Evolutionary conservation across 2,113 vertebrate species (phyloP).

Genomic region (rat (Rattus norvegicus)): DNA sequence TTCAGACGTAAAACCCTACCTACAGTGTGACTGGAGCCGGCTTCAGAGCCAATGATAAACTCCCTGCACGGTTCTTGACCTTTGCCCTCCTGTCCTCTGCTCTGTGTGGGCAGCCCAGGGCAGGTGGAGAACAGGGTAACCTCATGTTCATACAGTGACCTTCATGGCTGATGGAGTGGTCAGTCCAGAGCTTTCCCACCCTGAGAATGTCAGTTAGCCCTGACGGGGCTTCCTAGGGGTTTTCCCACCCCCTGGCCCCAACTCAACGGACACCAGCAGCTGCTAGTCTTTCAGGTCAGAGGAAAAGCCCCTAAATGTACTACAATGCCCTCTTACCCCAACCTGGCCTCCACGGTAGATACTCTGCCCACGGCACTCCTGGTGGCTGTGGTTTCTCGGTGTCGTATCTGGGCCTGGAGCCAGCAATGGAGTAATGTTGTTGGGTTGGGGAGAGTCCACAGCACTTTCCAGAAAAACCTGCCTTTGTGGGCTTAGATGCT

Average conservation of each 20-base stretch:
- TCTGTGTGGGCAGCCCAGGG: neutral
- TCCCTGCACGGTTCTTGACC: neutral
- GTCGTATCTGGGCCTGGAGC: neutral
- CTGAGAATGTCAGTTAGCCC: constrained; percentile 57
- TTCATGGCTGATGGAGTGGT: neutral
- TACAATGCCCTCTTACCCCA: constrained; percentile 15
- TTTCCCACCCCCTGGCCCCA: constrained; percentile 66
- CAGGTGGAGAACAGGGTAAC: neutral
- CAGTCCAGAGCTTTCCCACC: neutral
- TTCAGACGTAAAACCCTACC: neutral
- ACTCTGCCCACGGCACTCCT: fast-evolving
- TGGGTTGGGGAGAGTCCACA: neutral
- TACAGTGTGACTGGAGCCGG: neutral
- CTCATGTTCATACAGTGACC: neutral
- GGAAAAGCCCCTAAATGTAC: constrained; percentile 68
- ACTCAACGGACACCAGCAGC: neutral
- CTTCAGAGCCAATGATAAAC: neutral
- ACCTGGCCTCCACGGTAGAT: fast-evolving
- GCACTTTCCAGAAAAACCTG: neutral
- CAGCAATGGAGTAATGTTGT: neutral
- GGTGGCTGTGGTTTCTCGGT: neutral
- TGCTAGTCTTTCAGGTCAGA: neutral
- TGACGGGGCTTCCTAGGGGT: constrained; percentile 64
- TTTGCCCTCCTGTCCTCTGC: neutral
- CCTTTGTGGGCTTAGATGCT: neutral